Evolutionary conservation across 2,888 invertebrate species (phyloP), one percentile per base, ranked within the genome.

Genomic region (Trichogramma evanescens): DNA sequence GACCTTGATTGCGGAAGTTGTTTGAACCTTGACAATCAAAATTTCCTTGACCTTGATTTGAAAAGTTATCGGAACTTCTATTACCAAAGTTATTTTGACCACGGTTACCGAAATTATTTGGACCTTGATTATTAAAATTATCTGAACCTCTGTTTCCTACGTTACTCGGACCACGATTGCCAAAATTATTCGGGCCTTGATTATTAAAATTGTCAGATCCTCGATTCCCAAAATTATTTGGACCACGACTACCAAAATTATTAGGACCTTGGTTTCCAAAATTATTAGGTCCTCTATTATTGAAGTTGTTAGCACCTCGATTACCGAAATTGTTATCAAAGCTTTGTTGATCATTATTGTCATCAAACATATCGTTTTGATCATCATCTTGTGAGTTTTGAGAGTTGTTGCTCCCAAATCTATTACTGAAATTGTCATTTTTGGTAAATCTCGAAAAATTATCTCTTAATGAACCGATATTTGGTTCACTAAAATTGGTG

Each of bases 391-490:
- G 51, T 4, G 39, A 38, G 5, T 54, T 51, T 7, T 54, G n/a
- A 9, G 26, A 26, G 26, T 26, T 26, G 26, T 26, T 26, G 26
- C 26, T 26, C 26, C 52, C 52, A 40, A 58, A 58, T 3, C 55
- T 59, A n/a, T 54, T 50, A 50, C 51, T 50, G 9, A 50, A 56
- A 5, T 51, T 55, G 44, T 7, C 43, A 53, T 54, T 54, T 52
- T 57, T 46, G 41, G 39, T 51, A 51, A 73, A 74, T 10, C 69
- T 76, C 55, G 72, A 72, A 46, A 77, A 77, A 56, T 73, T 77
- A 57, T 76, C 76, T 50, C 76, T 71, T 8, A 76, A 62, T 4
- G 77, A 77, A 9, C 74, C 72, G 41, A 72, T 65, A 38, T 61
- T 70, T 55, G 69, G 70, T 4, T 73, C 73, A 4, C 69, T 63